Conservation (phyloP, 2,888 invertebrate genomes). For the Melanostoma scalare region DNA sequence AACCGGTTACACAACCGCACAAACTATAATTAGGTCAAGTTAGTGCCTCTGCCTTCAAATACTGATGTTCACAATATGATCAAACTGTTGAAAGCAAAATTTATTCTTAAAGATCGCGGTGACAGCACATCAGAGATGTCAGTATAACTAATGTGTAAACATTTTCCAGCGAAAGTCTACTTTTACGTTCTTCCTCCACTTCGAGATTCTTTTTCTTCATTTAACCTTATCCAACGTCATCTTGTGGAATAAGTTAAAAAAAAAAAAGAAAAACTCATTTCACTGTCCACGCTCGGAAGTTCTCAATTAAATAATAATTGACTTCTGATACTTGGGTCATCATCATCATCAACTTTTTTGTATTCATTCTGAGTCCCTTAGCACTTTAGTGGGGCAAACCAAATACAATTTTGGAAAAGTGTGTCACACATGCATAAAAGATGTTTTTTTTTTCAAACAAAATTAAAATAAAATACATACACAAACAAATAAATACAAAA, state of each 20-base stretch:
- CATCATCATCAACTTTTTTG: not conserved
- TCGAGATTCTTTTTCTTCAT: constrained; percentile 14
- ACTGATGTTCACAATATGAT: not conserved
- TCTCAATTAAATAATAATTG: constrained; percentile 64
- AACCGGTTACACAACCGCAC: constrained; percentile 27
- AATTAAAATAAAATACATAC: constrained; percentile 16
- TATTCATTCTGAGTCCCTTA: not conserved
- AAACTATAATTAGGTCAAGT: constrained; percentile 31
- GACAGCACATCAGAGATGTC: constrained; percentile 1
- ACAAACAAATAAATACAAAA: constrained; percentile 10
- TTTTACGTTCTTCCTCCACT: constrained; percentile 30
- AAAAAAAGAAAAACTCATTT: constrained; percentile 44
- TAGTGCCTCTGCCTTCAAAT: constrained; percentile 12
- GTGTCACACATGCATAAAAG: constrained; percentile 63
- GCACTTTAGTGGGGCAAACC: not conserved
- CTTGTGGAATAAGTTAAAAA: constrained; percentile 1
- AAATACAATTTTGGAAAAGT: constrained; percentile 65
- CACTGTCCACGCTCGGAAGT: constrained; percentile 39
- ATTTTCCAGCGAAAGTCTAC: constrained; percentile 65
- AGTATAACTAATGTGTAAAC: constrained; percentile 7
- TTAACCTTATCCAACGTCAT: constrained; percentile 23
- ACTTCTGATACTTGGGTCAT: constrained; percentile 50
- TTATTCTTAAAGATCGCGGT: constrained; percentile 15
- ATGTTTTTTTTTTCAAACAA: constrained; percentile 26
- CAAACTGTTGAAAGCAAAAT: constrained; percentile 29